phyloP scores from a whole-genome alignment of 2,888 invertebrate genomes.

The Sabatieria punctata region DNA sequence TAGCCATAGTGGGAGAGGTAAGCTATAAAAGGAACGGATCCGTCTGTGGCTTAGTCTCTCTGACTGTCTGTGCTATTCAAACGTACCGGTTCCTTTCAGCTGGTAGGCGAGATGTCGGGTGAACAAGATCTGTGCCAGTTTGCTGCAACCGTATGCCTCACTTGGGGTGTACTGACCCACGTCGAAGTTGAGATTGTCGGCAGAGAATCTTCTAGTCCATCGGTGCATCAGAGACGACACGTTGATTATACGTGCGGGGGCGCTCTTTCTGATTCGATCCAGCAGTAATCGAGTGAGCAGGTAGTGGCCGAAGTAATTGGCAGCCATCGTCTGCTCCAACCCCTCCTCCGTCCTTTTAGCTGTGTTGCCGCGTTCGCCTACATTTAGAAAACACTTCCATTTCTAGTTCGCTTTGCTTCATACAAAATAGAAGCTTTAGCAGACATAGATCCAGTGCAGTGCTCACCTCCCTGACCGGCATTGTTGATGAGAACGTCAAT shows the following conservation, averaged over 20 bases:
- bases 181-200: slow-evolving; percentile 7
- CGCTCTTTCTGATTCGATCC: not conserved
- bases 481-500: slow-evolving; percentile 7
- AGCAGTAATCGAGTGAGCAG: slow-evolving; percentile 5
- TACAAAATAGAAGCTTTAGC: not conserved
- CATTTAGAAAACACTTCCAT: no score
- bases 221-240: not conserved
- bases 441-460: not conserved
- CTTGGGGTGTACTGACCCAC: slow-evolving; percentile 1
- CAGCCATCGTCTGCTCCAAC: slow-evolving; percentile 1
- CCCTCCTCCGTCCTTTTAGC: not conserved
- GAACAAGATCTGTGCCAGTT: not conserved
- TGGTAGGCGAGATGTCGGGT: not conserved
- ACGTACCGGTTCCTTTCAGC: not conserved
- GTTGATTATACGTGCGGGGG: slow-evolving; percentile 1
- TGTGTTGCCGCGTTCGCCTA: not conserved
- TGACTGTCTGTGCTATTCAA: no score
- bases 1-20: no score
- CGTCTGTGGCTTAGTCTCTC: no score
- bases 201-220: not conserved
- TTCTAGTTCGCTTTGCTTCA: no score
- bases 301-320: slow-evolving; percentile 7
- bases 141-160: not conserved
- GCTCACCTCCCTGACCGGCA: slow-evolving; percentile 2
- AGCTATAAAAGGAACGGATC: no score